These are phyloP conservation scores for Oreotrochilus melanogaster DNA, from an alignment of 2,113 vertebrate genomes.

Conservation along the genomic window DNA sequence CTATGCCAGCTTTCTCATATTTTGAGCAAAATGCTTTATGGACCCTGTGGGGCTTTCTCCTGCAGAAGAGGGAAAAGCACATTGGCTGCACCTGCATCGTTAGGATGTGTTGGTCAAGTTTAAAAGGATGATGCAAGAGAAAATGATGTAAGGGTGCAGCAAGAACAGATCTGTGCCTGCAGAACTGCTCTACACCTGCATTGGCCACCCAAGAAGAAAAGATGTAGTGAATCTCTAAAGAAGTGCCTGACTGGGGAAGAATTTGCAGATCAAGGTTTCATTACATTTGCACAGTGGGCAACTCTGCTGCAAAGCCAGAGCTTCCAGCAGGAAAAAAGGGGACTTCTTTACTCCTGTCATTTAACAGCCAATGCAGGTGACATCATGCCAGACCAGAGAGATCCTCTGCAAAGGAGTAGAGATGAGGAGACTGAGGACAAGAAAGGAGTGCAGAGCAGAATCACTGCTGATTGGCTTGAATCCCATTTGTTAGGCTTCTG, in stretches of 20 bases:
- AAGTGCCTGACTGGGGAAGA: rapidly evolving
- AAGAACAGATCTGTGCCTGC: neutral
- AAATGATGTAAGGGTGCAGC: neutral
- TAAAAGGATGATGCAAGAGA: neutral
- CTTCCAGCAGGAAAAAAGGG: neutral
- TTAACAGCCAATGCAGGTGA: neutral
- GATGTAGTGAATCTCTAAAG: neutral
- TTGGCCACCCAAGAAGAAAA: neutral
- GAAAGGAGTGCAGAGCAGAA: neutral
- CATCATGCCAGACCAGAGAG: neutral
- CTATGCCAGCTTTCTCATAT: neutral
- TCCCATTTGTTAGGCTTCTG: neutral
- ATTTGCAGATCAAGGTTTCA: neutral
- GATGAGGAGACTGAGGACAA: neutral
- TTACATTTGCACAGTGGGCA: neutral
- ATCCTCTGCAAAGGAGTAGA: neutral
- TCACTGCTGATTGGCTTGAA: neutral
- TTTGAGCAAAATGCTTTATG: neutral
- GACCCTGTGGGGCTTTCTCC: neutral
- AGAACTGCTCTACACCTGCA: conserved; percentile 2
- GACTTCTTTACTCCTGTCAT: neutral
- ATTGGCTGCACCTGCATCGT: neutral
- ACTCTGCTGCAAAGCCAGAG: neutral
- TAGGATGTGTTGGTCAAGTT: neutral
- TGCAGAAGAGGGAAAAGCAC: neutral